Evolutionary conservation across 2,113 vertebrate species (phyloP).

Genomic region (Actinemys pallida): DNA sequence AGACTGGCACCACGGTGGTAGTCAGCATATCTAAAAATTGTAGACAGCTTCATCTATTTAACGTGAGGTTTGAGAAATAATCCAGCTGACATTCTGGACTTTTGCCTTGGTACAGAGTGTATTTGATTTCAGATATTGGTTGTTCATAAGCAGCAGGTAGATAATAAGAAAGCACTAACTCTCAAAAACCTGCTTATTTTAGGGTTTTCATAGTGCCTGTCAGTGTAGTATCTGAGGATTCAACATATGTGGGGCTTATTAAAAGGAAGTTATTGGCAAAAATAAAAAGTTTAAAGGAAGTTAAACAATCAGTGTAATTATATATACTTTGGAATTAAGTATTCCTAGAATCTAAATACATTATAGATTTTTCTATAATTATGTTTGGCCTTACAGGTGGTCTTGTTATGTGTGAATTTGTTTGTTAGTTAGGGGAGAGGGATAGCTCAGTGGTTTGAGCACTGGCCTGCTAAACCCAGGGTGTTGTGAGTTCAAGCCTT

Average conservation of each 20-base stretch:
- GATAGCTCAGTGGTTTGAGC: no score
- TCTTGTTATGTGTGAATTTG: not conserved
- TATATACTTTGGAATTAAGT: not conserved
- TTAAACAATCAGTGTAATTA: not conserved
- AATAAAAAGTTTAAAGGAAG: not conserved
- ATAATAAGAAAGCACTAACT: not conserved
- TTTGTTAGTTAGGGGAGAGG: not conserved
- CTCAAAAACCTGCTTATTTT: not conserved
- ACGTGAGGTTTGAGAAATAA: not conserved
- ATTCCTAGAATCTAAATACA: not conserved
- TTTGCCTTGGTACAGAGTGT: not conserved
- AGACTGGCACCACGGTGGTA: not conserved
- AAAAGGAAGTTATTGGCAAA: not conserved
- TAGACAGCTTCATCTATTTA: not conserved
- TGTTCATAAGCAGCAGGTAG: not conserved
- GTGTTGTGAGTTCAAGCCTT: no score
- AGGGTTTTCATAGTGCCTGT: not conserved
- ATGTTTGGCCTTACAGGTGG: not conserved
- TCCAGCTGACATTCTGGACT: not conserved
- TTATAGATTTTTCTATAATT: not conserved
- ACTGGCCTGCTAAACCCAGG: no score
- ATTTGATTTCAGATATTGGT: not conserved
- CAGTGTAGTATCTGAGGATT: not conserved
- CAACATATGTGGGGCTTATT: not conserved
- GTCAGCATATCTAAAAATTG: not conserved